Evolutionary conservation across 1,140 invertebrate species (phyloP).

Genomic region (Trichonephila clavipes): DNA sequence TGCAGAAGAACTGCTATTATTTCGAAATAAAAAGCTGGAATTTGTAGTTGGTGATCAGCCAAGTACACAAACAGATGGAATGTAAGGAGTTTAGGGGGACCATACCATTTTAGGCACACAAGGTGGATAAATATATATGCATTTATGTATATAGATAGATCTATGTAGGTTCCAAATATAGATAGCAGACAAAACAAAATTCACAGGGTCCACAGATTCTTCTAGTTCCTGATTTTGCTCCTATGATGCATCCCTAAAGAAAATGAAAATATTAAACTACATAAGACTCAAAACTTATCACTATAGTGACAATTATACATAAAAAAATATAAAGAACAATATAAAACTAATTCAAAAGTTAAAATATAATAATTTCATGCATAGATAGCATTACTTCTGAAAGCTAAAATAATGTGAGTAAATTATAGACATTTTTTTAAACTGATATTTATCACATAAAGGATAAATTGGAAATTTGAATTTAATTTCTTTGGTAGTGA

Average conservation of each 20-base stretch:
- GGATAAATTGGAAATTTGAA: too few relatives aligned
- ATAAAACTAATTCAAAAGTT: neutral
- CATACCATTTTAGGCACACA: slow-evolving; percentile 74
- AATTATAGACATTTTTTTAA: too few relatives aligned
- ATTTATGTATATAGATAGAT: slow-evolving; percentile 70
- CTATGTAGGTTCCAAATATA: slow-evolving; percentile 70
- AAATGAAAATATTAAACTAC: neutral
- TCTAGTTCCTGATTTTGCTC: neutral
- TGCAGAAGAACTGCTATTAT: neutral
- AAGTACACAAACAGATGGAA: slow-evolving; percentile 68
- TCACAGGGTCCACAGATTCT: slow-evolving; percentile 56
- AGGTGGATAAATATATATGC: slow-evolving; percentile 68
- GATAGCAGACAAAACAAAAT: slow-evolving; percentile 65
- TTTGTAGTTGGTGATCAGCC: slow-evolving; percentile 33
- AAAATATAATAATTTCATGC: too few relatives aligned
- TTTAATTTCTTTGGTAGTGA: too few relatives aligned
- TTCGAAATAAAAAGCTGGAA: slow-evolving; percentile 29
- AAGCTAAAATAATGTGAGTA: too few relatives aligned
- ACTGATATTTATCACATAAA: too few relatives aligned
- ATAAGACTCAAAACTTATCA: neutral
- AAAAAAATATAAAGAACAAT: neutral
- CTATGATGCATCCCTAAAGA: slow-evolving; percentile 69
- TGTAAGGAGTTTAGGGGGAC: slow-evolving; percentile 71
- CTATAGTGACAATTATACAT: too few relatives aligned
- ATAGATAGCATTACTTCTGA: too few relatives aligned